phyloP scores from a whole-genome alignment of 2,113 vertebrate genomes.

The Sterrhoptilus dennistouni region DNA sequence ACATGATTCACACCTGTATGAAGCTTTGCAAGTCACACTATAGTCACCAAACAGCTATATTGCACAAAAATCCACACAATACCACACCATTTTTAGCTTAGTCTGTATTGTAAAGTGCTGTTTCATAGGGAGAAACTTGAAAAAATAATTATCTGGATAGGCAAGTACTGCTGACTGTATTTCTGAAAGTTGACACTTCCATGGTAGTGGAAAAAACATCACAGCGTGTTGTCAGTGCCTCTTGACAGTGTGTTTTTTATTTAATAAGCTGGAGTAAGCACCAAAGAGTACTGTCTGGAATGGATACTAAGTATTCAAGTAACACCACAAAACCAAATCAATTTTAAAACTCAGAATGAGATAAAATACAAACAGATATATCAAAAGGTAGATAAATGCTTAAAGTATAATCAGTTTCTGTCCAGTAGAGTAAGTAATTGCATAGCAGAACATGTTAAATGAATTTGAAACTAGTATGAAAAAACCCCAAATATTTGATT shows the following conservation, averaged over 20 bases:
- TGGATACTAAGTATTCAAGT: slow-evolving; percentile 12
- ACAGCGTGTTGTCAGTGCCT: neutral
- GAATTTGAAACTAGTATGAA: neutral
- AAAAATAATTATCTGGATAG: slow-evolving; percentile 21
- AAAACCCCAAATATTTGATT: neutral
- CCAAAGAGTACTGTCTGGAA: slow-evolving; percentile 3
- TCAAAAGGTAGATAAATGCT: neutral
- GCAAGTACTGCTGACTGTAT: slow-evolving; percentile 19
- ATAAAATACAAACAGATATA: neutral
- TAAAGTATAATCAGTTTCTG: neutral
- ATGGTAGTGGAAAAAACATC: neutral
- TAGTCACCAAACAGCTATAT: slow-evolving; percentile 71
- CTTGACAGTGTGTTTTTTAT: neutral
- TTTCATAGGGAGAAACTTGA: slow-evolving; percentile 29
- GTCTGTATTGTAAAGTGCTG: slow-evolving; percentile 86
- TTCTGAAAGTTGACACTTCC: neutral
- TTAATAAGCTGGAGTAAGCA: neutral
- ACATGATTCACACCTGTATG: slow-evolving; percentile 34
- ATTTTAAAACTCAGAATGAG: neutral
- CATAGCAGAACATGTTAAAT: slow-evolving; percentile 36
- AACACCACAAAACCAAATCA: neutral
- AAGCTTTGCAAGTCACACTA: slow-evolving; percentile 49
- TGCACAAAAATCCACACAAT: slow-evolving; percentile 75
- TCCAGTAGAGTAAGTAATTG: slow-evolving; percentile 26
- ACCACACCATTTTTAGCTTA: slow-evolving; percentile 67